A percentile compares a stretch with the other conserved stretches of the same genome.
phyloP scores from a whole-genome alignment of 2,888 invertebrate species.

The Sepiola atlantica region DNA sequence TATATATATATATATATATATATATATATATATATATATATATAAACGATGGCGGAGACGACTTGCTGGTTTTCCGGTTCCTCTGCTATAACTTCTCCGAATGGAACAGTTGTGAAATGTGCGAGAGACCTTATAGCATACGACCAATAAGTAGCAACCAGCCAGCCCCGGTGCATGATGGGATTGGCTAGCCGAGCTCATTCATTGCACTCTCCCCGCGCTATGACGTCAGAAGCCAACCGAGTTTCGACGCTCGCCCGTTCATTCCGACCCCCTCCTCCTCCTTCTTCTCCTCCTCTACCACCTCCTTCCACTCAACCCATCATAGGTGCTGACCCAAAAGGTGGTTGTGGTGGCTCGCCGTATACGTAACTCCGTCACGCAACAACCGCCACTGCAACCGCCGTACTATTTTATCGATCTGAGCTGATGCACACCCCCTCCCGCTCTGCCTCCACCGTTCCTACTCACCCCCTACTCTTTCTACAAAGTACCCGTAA shows the following conservation, averaged over 20 bases:
- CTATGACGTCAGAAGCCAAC: constrained; percentile 32
- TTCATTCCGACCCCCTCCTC: neutral
- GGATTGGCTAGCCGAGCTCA: constrained; percentile 9
- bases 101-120: neutral
- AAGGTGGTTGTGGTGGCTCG: neutral
- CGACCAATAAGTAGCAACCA: constrained; percentile 21
- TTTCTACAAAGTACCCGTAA: neutral
- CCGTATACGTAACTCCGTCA: neutral
- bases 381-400: neutral
- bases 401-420: neutral
- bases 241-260: neutral
- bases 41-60: neutral
- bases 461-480: no score
- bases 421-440: neutral
- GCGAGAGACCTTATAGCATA: constrained; percentile 32
- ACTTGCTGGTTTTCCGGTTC: neutral
- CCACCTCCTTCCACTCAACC: neutral
- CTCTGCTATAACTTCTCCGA: neutral
- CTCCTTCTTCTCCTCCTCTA: no score
- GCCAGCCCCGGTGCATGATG: constrained; percentile 2
- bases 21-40: neutral
- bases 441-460: no score
- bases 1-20: constrained; percentile 4
- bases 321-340: neutral
- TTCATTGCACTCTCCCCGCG: constrained; percentile 19